Evolutionary conservation across 2,888 invertebrate genomes (phyloP), one percentile per base, ranked within the genome.

Genomic region (Acleris holmiana): DNA sequence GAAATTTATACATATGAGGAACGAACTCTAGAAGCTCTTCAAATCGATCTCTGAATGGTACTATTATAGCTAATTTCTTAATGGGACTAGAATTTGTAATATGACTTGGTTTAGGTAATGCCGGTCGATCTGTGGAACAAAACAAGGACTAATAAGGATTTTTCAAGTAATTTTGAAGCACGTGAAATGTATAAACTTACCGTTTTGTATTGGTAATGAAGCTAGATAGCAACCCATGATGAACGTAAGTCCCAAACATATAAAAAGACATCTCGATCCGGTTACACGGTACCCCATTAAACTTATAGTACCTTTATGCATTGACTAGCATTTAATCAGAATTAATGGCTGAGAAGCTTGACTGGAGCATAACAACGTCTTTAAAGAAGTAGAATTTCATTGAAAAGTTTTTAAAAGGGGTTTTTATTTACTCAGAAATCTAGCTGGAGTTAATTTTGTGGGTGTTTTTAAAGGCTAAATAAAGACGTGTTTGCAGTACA

Each of bases 41-140:
- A 83, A 99, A 98, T 68, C 99, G 94, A 85, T 99, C 98, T 73
- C 99, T 93, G 88, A 97, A 99, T 58, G 99, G 99, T 60, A 99
- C 98, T 68, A 99, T 88, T 64, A 99, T 93, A 53, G 98, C 98
- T 76, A 99, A 89, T 23, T 80, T 80, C 49, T 72, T 74, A 18
- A 67, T 71, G 8, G 79, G 71, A 2, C 78, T 29, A 5, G 48
- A 17, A 18, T 29, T 64, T 59, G 53, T 68, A 70, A 85, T 74
- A 60, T 74, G 78, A 65, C 72, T 76, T 67, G 77, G 73, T 63
- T 79, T 85, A 78, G 84, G 81, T 79, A 85, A 79, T 54, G 78
- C 79, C 73, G 74, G 75, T 62, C 71, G 76, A 72, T 85, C 88
- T 89, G 86, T 35, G 67, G 72, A 69, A 68, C 66, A 51, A 49